phyloP scores from a whole-genome alignment of 2,797 vertebrate species.

The Lemur catta region DNA sequence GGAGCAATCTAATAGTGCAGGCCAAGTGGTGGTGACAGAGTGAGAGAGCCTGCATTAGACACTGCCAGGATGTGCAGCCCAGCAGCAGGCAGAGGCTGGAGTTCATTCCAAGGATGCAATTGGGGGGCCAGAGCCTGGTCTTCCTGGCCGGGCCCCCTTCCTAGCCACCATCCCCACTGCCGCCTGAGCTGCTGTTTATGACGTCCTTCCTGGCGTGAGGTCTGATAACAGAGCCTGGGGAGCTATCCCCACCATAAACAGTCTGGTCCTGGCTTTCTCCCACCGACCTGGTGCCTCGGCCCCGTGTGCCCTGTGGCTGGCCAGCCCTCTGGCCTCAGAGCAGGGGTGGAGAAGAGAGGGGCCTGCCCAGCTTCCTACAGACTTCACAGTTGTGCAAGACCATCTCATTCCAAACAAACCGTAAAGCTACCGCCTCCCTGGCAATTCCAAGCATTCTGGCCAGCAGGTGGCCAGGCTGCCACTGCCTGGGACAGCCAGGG shows the following conservation, averaged over 20 bases:
- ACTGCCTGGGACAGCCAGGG: background rate
- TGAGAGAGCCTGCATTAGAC: background rate
- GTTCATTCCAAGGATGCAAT: background rate
- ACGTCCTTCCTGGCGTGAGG: background rate
- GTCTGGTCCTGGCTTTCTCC: background rate
- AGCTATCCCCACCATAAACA: slow-evolving; percentile 55
- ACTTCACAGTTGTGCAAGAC: slow-evolving; percentile 27
- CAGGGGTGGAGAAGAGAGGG: background rate
- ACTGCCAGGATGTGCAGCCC: background rate
- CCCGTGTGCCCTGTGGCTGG: background rate
- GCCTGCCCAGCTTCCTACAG: slow-evolving; percentile 9
- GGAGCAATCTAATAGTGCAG: background rate
- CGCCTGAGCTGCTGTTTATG: background rate
- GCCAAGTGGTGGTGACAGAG: background rate
- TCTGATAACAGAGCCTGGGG: slow-evolving; percentile 53
- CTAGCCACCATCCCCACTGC: background rate
- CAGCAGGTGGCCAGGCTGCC: slow-evolving; percentile 56
- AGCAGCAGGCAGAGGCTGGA: background rate
- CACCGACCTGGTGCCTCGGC: background rate
- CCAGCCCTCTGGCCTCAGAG: slow-evolving; percentile 8
- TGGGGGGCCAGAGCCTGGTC: background rate
- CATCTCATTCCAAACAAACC: slow-evolving; percentile 47
- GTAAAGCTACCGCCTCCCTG: slow-evolving; percentile 25
- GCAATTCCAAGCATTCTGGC: slow-evolving; percentile 67
- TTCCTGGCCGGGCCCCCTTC: background rate